Conservation (phyloP, 64 coral and sea anemone genomes). For the Stichodactyla helianthus region DNA sequence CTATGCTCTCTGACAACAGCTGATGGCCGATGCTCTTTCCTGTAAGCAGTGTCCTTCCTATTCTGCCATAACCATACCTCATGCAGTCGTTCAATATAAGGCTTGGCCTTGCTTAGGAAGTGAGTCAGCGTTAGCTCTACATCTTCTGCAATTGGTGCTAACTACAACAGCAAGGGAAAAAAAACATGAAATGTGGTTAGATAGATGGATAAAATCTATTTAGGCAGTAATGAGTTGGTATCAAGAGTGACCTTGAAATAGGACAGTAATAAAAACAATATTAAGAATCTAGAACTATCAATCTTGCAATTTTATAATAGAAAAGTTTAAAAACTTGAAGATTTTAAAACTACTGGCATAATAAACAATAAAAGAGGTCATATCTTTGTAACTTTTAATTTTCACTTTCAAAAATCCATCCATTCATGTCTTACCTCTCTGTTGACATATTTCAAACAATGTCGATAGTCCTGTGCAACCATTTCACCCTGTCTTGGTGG, state of each 20-base stretch:
- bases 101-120: slow-evolving; percentile 98
- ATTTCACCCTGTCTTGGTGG: slow-evolving; percentile 94
- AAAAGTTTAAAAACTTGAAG: no score
- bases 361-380: neutral
- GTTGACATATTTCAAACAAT: slow-evolving; percentile 93
- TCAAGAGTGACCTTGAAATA: no score
- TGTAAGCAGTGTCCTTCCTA: slow-evolving; percentile 80
- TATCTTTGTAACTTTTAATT: neutral
- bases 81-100: slow-evolving; percentile 94
- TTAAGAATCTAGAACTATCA: no score
- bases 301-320: no score
- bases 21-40: slow-evolving; percentile 89
- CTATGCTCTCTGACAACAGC: slow-evolving; percentile 84
- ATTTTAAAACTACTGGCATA: no score
- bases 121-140: slow-evolving; percentile 89
- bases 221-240: no score
- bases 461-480: slow-evolving; percentile 92
- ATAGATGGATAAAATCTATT: no score
- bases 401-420: neutral
- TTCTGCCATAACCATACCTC: slow-evolving; percentile 99
- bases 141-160: slow-evolving; percentile 82
- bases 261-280: no score
- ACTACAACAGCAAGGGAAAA: slow-evolving; percentile 25
- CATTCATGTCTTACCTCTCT: slow-evolving; percentile 54
- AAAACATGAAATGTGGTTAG: neutral